Evolutionary conservation across 2,888 invertebrate genomes (phyloP).

Genomic region (Sinotaia quadrata): DNA sequence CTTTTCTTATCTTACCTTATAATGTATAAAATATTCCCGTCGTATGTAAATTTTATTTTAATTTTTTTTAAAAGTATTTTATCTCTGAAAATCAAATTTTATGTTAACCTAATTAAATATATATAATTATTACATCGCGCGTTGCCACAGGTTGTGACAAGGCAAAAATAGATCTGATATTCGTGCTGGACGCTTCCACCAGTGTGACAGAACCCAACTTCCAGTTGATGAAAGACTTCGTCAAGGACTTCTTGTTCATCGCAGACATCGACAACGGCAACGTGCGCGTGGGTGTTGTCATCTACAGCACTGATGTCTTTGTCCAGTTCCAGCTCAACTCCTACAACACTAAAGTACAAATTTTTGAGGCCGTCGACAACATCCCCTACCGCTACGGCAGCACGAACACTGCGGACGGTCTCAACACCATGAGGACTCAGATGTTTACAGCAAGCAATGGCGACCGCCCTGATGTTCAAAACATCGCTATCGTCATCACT

Average conservation of each 20-base stretch:
- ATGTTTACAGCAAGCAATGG: constrained; percentile 49
- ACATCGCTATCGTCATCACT: constrained; percentile 51
- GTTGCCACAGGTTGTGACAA: constrained; percentile 34
- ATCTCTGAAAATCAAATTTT: neutral
- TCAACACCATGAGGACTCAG: constrained; percentile 44
- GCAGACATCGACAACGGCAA: constrained; percentile 42
- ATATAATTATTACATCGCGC: no score
- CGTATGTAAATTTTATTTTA: neutral
- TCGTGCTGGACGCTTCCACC: constrained; percentile 59
- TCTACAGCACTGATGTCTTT: constrained; percentile 46
- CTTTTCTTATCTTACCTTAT: no score
- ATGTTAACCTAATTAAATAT: constrained; percentile 5
- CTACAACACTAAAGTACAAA: constrained; percentile 39
- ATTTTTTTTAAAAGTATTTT: neutral
- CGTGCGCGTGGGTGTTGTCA: constrained; percentile 45
- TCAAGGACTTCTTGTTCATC: constrained; percentile 46
- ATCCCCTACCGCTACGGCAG: constrained; percentile 48
- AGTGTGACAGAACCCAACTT: constrained; percentile 57
- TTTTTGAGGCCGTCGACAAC: constrained; percentile 47
- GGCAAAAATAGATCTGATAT: constrained; percentile 51
- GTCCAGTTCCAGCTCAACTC: constrained; percentile 54
- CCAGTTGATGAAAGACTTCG: constrained; percentile 49
- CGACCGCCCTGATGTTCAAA: constrained; percentile 47
- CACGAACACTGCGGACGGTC: constrained; percentile 57
- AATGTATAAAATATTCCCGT: neutral